Base-by-base conservation (phyloP, 1,140 invertebrate genomes). In the Leptonema lineaticorne region DNA sequence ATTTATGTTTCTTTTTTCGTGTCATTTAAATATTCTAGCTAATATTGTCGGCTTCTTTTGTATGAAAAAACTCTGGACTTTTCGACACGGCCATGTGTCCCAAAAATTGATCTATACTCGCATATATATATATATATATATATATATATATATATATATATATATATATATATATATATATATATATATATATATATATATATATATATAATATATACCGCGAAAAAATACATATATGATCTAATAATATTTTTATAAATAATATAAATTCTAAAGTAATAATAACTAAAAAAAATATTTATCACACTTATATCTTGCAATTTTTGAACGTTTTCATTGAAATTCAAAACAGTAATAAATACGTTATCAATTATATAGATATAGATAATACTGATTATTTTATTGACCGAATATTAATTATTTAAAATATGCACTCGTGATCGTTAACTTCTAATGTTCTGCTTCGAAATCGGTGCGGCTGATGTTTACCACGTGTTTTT, bases 401-500 rank as follows among this genome's bases (percentile, higher is more conserved):
- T 41, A 41, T 41, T 2, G 2, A 16, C 37, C 2, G 37, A 14
- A 16, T 41, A 9, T 41, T 16, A 9, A 41, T 3, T 41, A 41
- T 9, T 11, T 16, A 14, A 41, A 41, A 14, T 53, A 18, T 16
- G 18, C 48, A 20, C 20, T 14, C 48, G 3, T 14, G 20, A 53
- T 53, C 48, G 6, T 37, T 8, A 37, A 37, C 7, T 37, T n/a
- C n/a, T n/a, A n/a, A n/a, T n/a, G n/a, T n/a, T n/a, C n/a, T n/a
- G n/a, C 30, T 37, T 37, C 30, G 30, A 14, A 37, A 8, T 37
- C n/a, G 14, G 14, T n/a, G 30, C 6, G n/a, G n/a, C 48, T 53
- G 3, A 11, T 45, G 37, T 24, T 9, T 18, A 62, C 22, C 59
- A 62, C 59, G 37, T 62, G 59, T 30, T 59, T n/a, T n/a, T n/a